Evolutionary conservation across 1,140 invertebrate genomes (phyloP).

Genomic region (Drosophila lacertosa): DNA sequence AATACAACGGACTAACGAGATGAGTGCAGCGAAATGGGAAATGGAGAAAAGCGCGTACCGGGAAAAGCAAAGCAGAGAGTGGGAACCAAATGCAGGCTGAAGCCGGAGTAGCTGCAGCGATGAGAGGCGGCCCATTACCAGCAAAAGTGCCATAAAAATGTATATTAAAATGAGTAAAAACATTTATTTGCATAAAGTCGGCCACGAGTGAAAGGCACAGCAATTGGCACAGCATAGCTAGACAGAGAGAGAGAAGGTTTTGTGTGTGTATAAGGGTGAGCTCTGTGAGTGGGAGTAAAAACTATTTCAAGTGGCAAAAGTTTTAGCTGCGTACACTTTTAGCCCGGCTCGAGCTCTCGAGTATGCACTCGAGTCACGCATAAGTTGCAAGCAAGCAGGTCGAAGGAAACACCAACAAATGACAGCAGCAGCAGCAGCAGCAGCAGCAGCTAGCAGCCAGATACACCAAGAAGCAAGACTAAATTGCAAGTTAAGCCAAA

Average conservation of each 20-base stretch:
- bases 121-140: constrained; percentile 63
- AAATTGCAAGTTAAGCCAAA: constrained; percentile 79
- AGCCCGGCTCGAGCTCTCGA: constrained; percentile 69
- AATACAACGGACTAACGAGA: constrained; percentile 79
- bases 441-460: constrained; percentile 8
- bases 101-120: constrained; percentile 44
- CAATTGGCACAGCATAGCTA: constrained; percentile 39
- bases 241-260: neutral
- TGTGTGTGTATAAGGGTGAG: too few species aligned
- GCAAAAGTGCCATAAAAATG: constrained; percentile 79
- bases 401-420: constrained; percentile 73
- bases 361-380: constrained; percentile 79
- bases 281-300: constrained; percentile 31
- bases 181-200: constrained; percentile 81
- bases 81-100: neutral
- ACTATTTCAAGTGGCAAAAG: constrained; percentile 79
- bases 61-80: too few species aligned
- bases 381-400: constrained; percentile 77
- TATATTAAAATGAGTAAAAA: constrained; percentile 83
- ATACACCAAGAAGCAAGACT: constrained; percentile 36
- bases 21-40: constrained; percentile 52
- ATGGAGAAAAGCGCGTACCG: too few species aligned
- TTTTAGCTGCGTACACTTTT: constrained; percentile 79
- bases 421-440: constrained; percentile 48
- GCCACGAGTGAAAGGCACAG: constrained; percentile 55